These are phyloP conservation scores for Tortrix viridana DNA, from an alignment of 2,888 invertebrate genomes.

Conservation along the genomic window DNA sequence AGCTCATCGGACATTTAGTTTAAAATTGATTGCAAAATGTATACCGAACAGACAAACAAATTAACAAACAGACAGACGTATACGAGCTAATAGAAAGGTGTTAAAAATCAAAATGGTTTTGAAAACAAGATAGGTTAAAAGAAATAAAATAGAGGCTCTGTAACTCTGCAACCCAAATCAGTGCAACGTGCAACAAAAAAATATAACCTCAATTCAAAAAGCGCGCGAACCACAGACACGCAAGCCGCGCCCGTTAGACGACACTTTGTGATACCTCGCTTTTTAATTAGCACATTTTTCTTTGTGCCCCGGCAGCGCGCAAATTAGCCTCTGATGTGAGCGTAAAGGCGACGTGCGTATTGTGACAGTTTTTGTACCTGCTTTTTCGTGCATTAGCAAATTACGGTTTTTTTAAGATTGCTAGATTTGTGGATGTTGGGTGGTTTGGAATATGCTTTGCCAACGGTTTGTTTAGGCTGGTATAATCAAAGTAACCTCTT, in stretches of 20 bases:
- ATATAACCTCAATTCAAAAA: conserved; percentile 35
- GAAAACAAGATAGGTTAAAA: no score
- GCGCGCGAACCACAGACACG: conserved; percentile 38
- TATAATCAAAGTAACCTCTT: no score
- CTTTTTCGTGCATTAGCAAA: conserved; percentile 39
- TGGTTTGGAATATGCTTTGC: not conserved
- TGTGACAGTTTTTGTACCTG: conserved; percentile 35
- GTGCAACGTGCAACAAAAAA: not conserved
- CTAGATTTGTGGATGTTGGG: not conserved
- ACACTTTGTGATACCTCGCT: conserved; percentile 78
- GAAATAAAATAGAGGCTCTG: no score
- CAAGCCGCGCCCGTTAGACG: conserved; percentile 56
- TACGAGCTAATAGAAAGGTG: no score
- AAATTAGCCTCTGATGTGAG: conserved; percentile 78
- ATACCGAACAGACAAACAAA: no score
- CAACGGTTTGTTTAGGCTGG: no score
- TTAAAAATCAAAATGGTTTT: no score
- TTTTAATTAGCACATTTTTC: conserved; percentile 83
- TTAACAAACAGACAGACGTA: no score
- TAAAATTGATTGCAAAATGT: no score
- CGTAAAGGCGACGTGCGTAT: conserved; percentile 24
- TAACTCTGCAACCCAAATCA: not conserved
- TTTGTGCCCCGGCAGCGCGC: conserved; percentile 70
- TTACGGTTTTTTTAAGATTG: conserved; percentile 28
- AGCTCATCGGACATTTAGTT: no score